These are phyloP conservation scores for Bujurquina vittata DNA, from an alignment of 2,113 vertebrate species.

Conservation along the genomic window DNA sequence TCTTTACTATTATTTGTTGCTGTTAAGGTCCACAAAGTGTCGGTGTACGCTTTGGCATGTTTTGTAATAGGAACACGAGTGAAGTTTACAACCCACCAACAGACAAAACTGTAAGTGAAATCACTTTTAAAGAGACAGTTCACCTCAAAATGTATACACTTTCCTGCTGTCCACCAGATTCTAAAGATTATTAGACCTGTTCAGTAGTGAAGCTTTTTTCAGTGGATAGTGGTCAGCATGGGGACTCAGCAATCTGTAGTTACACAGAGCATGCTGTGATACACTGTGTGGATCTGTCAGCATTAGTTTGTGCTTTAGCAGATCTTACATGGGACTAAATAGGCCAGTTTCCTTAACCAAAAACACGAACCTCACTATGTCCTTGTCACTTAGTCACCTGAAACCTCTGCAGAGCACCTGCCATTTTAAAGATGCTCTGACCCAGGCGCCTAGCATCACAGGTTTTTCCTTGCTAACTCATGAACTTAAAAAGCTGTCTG, in stretches of 20 bases:
- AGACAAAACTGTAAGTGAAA: constrained; percentile 2
- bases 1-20: background rate
- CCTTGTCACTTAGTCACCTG: background rate
- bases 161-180: background rate
- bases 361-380: background rate
- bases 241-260: background rate
- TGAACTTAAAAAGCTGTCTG: background rate
- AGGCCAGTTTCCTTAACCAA: background rate
- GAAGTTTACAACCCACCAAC: background rate
- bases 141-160: background rate
- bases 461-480: background rate
- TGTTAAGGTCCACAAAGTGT: constrained; percentile 1
- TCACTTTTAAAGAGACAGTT: background rate
- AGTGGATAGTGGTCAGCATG: background rate
- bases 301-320: background rate
- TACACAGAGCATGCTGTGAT: too few relatives aligned
- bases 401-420: background rate
- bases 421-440: background rate
- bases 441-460: background rate
- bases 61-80: background rate
- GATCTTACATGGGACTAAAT: background rate
- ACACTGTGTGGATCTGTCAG: background rate
- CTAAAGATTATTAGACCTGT: background rate
- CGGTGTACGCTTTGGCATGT: background rate
- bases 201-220: background rate